Conservation (phyloP, 2,797 vertebrate species). For the Anguilla anguilla region DNA sequence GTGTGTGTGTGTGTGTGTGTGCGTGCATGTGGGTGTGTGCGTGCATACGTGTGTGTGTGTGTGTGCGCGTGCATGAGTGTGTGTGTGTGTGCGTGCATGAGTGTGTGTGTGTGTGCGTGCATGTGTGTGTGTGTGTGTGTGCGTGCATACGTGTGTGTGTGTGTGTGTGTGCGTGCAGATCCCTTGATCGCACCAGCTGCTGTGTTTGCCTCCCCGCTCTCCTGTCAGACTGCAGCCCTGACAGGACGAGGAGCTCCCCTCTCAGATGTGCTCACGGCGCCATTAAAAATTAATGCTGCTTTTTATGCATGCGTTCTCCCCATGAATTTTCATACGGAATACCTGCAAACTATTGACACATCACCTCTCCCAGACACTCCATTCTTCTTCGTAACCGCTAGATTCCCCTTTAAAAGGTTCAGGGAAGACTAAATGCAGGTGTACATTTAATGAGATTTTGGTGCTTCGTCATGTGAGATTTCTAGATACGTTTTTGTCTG, state of each 20-base stretch:
- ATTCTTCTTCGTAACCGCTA: constrained; percentile 30
- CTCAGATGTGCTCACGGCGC: constrained; percentile 46
- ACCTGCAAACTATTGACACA: constrained; percentile 42
- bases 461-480: not conserved
- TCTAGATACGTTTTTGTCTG: not conserved
- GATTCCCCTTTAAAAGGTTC: constrained; percentile 10
- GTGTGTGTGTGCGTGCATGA: not conserved
- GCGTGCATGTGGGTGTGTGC: constrained; percentile 11
- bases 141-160: not conserved
- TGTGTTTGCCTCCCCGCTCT: constrained; percentile 31
- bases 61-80: not conserved
- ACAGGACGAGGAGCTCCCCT: constrained; percentile 43
- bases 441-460: not conserved
- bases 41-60: not conserved
- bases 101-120: not conserved
- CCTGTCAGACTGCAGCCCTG: constrained; percentile 45
- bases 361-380: constrained; percentile 33
- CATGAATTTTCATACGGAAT: constrained; percentile 32
- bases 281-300: constrained; percentile 53
- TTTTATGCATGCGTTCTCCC: constrained; percentile 42
- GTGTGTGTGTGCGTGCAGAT: constrained; percentile 24
- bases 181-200: constrained; percentile 51
- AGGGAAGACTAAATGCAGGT: not conserved
- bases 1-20: not conserved
- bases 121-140: constrained; percentile 14